Evolutionary conservation across 2,113 vertebrate genomes (phyloP), one percentile per base, ranked within the genome.

Genomic region (Sander vitreus): DNA sequence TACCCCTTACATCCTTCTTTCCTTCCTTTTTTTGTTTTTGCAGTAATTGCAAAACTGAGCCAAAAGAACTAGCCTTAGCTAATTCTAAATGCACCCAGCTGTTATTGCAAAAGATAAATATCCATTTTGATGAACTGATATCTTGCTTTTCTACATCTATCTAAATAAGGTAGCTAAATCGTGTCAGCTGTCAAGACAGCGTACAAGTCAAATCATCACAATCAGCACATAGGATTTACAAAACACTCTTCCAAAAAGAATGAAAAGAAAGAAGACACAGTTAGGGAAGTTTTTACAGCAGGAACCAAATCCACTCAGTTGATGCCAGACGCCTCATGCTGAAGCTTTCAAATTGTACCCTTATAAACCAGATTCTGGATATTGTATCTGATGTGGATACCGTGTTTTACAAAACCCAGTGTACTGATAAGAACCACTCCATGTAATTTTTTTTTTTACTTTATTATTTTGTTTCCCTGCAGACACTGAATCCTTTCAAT

Each of bases 151-250:
- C 66, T 36, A 53, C 27, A 53, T n/a, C n/a, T 51, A 1, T 19
- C 47, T 30, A 21, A 67, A 48, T 19, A 19, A 30, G 16, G 16
- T 63, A 25, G 39, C 39, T 25, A 18, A 25, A 16, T 64, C 6
- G 13, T n/a, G 60, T n/a, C n/a, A 87, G 80, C 72, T 72, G 55
- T 76, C 45, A 77, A 73, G 33, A 57, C 15, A 23, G 16, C 30
- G 4, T 45, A 51, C 50, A 83, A 76, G 70, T 68, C 16, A 57
- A 76, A 76, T 63, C 51, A 58, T 58, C 68, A 78, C 54, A 36
- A 7, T 30, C 36, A n/a, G n/a, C 53, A 72, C 51, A 39, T 30
- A 60, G 47, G 30, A 63, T 53, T 77, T 10, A 66, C 25, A 81
- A 77, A 60, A 48, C 30, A 51, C 48, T 57, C 23, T 30, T 65